phyloP scores from a whole-genome alignment of 2,888 invertebrate genomes.

The Alviniconcha strummeri region DNA sequence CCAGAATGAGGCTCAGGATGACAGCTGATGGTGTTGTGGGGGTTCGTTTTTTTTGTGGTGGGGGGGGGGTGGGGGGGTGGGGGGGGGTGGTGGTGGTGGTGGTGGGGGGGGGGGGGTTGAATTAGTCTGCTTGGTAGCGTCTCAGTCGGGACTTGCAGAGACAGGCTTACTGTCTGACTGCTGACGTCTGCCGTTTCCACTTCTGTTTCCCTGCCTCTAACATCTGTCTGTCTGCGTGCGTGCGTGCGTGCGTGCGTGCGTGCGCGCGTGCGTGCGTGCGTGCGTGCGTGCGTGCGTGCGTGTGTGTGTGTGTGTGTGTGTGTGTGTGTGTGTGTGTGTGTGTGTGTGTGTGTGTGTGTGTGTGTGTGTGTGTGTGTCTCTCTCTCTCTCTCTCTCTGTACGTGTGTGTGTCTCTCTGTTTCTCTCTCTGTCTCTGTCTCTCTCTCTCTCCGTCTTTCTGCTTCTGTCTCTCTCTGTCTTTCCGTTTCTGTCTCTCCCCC shows the following conservation, averaged over 20 bases:
- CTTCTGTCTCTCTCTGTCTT: background rate
- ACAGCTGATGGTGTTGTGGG: too few species aligned
- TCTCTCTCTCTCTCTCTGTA: background rate
- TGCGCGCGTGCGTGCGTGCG: background rate
- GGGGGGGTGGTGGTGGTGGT: too few species aligned
- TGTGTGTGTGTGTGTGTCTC: background rate
- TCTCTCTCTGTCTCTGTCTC: conserved; percentile 8
- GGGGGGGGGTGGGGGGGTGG: too few species aligned
- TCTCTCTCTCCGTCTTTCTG: background rate
- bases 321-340: background rate
- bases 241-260: background rate
- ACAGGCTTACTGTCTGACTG: background rate
- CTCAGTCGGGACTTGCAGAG: too few species aligned
- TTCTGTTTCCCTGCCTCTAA: background rate
- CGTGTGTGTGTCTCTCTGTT: conserved; percentile 18
- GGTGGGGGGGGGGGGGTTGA: too few species aligned
- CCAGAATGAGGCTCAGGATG: too few species aligned
- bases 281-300: background rate
- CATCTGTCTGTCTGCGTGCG: background rate
- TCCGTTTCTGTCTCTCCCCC: background rate
- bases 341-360: background rate
- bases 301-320: background rate
- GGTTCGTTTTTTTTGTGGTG: too few species aligned
- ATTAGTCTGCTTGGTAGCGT: background rate
- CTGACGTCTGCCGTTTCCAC: background rate